Evolutionary conservation across 2,113 vertebrate species (phyloP).

Genomic region (Burhinus bistriatus): DNA sequence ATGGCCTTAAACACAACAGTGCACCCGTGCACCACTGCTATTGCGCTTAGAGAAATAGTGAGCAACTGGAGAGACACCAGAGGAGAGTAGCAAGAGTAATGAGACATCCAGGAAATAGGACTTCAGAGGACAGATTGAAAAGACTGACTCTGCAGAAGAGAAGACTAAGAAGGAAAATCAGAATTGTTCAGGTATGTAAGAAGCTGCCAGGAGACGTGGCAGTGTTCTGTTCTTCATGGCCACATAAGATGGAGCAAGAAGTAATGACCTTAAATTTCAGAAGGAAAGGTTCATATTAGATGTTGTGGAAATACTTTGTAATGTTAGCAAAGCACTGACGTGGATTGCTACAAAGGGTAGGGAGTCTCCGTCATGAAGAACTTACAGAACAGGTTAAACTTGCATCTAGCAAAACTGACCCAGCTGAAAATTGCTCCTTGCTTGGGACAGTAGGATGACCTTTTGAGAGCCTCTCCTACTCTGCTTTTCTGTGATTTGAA

Average conservation of each 20-base stretch:
- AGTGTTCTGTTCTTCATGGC: background rate
- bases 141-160: background rate
- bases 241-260: background rate
- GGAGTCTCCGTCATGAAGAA: background rate
- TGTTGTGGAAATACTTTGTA: background rate
- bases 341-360: background rate
- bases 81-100: background rate
- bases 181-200: background rate
- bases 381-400: background rate
- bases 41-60: background rate
- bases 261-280: background rate
- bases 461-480: background rate
- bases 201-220: background rate
- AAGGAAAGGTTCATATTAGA: background rate
- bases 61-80: background rate
- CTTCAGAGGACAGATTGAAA: background rate
- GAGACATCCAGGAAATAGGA: background rate
- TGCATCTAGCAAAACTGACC: background rate
- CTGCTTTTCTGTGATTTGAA: background rate
- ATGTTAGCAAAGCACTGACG: background rate
- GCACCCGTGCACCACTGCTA: background rate
- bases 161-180: background rate
- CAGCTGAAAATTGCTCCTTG: background rate
- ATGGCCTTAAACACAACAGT: background rate
- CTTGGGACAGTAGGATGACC: background rate